Evolutionary conservation across 2,113 vertebrate genomes (phyloP).

Genomic region (Tenebrosternarchus preto): DNA sequence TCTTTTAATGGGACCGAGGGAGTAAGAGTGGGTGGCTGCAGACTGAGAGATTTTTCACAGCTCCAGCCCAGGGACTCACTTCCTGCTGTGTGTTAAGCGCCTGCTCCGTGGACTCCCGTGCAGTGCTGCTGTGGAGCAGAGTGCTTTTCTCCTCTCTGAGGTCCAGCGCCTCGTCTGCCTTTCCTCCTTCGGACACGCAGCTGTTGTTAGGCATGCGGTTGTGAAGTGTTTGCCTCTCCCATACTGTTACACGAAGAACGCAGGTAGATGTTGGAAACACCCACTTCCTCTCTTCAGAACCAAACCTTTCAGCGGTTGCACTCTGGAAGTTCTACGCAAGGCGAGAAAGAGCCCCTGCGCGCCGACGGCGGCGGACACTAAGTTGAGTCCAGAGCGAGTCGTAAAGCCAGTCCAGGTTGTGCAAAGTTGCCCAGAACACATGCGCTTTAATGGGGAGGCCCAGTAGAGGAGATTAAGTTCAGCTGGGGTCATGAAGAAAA

Average conservation of each 20-base stretch:
- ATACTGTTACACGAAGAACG: conserved; percentile 15
- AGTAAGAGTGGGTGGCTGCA: conserved; percentile 10
- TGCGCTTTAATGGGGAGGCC: conserved; percentile 1
- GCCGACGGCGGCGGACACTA: not conserved
- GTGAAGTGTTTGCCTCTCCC: not conserved
- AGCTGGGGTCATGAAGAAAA: conserved; percentile 87
- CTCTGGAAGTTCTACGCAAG: not conserved
- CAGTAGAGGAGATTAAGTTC: conserved; percentile 24
- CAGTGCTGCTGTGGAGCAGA: too few relatives aligned
- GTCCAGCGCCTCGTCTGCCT: not conserved
- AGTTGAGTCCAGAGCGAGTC: not conserved
- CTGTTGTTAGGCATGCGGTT: not conserved
- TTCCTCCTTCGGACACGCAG: not conserved
- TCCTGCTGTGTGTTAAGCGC: not conserved
- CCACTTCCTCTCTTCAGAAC: not conserved
- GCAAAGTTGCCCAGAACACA: too few relatives aligned
- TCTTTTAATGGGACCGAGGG: not conserved
- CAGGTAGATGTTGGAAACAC: not conserved
- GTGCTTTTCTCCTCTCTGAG: not conserved
- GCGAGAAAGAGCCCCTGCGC: not conserved
- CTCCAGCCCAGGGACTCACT: not conserved
- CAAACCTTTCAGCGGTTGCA: not conserved
- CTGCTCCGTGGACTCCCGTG: conserved; percentile 6
- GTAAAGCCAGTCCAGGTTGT: not conserved
- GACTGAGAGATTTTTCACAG: conserved; percentile 4